A percentile compares a stretch with the other conserved stretches of the same genome.
phyloP scores from a whole-genome alignment of 2,113 vertebrate genomes.

The Tylochromis polylepis region DNA sequence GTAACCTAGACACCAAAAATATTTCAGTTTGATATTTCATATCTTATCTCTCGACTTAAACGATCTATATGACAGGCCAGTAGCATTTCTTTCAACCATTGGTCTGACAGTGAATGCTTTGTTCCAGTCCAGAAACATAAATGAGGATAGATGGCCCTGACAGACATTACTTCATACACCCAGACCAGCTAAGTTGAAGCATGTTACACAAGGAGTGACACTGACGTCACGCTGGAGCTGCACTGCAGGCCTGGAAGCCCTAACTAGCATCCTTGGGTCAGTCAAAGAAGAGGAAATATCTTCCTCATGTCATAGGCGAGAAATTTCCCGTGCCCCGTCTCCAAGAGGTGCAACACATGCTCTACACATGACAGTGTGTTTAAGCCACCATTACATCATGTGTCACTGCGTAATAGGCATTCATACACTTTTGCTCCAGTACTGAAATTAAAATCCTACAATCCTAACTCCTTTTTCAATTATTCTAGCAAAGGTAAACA shows the following conservation, averaged over 20 bases:
- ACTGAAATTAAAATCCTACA: background rate
- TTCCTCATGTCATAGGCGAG: background rate
- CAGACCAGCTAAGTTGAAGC: constrained; percentile 11
- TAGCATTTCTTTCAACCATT: background rate
- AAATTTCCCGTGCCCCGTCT: background rate
- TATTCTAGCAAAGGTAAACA: background rate
- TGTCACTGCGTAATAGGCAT: background rate
- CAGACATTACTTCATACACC: constrained; percentile 64
- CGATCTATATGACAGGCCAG: background rate
- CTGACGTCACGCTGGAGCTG: constrained; percentile 1
- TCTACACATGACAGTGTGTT: background rate
- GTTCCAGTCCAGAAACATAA: background rate
- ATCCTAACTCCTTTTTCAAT: background rate
- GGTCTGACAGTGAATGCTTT: background rate
- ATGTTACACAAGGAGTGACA: background rate
- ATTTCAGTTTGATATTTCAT: background rate
- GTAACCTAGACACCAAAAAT: background rate
- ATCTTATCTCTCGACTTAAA: background rate
- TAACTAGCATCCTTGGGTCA: constrained; percentile 15
- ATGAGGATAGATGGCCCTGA: constrained; percentile 31
- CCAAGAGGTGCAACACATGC: background rate
- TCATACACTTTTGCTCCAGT: background rate
- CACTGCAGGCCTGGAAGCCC: background rate
- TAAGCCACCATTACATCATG: constrained; percentile 8
- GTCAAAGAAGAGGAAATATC: constrained; percentile 40